phyloP scores from a whole-genome alignment of 2,888 invertebrate species.

The Tuberolachnus salignus region DNA sequence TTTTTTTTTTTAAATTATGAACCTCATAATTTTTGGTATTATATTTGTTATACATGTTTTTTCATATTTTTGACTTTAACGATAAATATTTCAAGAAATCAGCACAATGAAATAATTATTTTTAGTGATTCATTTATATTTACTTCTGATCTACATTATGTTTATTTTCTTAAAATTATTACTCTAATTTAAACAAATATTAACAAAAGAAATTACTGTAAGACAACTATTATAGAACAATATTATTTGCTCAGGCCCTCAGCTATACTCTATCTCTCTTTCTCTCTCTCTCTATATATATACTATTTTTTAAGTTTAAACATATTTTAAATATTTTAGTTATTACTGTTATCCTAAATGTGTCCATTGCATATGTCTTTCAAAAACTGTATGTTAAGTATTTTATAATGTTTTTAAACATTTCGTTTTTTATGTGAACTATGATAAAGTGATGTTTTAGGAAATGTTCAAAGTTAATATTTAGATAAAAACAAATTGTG shows the following conservation, averaged over 20 bases:
- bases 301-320: slow-evolving; percentile 17
- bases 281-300: background rate
- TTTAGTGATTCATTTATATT: background rate
- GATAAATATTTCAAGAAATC: background rate
- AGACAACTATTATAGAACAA: too few relatives aligned
- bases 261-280: background rate
- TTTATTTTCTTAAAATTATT: background rate
- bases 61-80: slow-evolving; percentile 7
- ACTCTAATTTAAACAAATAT: background rate
- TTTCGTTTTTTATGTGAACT: slow-evolving; percentile 18
- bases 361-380: slow-evolving; percentile 44
- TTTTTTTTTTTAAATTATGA: background rate
- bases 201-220: background rate
- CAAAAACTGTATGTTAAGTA: slow-evolving; percentile 42
- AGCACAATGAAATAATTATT: background rate
- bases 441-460: slow-evolving; percentile 24
- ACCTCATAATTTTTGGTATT: background rate
- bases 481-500: slow-evolving; percentile 10
- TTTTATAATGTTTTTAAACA: slow-evolving; percentile 26
- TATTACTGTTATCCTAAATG: slow-evolving; percentile 28
- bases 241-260: slow-evolving; percentile 36
- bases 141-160: background rate
- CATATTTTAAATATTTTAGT: slow-evolving; percentile 15
- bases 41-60: background rate
- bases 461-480: slow-evolving; percentile 27